Evolutionary conservation across 2,797 vertebrate genomes (phyloP), one percentile per base, ranked within the genome.

Genomic region (Acrossocheilus fasciatus): DNA sequence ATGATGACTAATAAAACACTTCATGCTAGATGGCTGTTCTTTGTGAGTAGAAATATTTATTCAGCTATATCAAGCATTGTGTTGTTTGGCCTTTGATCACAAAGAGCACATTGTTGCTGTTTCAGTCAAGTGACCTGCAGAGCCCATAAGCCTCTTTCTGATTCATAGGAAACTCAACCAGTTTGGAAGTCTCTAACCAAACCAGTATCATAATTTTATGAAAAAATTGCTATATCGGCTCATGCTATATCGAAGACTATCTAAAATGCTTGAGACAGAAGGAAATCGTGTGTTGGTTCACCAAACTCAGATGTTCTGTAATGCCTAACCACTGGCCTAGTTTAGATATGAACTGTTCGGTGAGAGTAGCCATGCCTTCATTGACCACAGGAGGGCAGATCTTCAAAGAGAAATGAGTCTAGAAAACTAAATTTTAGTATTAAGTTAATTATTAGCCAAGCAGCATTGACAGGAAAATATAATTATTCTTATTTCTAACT

Each of bases 41-140:
- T 17, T 73, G 59, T 36, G n/a, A 74, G 59, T 43, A 64, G 23
- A 77, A 82, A 57, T 45, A 79, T 82, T 80, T 85, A 50, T 54
- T 83, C 20, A 78, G 9, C 74, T 68, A 20, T 82, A 23, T 78
- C 18, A 85, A 47, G 47, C 39, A 18, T 43, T 81, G 39, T 70
- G 15, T 43, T 66, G 52, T 5, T 66, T 83, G 34, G 4, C 72
- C 23, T 83, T 82, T 82, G 43, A 84, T 47, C 18, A 87, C 81
- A 88, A 87, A 89, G 84, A 89, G 39, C 78, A 41, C 81, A 80
- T 89, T 89, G 83, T 89, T 83, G 76, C 45, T 73, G 77, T 57
- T 82, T 34, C 45, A 86, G 82, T 89, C 88, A 90, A 85, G 85
- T 88, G 86, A 90, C 78, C 74, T 11, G 36, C 64, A 85, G 59